Percentiles rank a stretch among this genome's conserved stretches.
These are phyloP conservation scores for Philaethria dido DNA, from an alignment of 2,888 invertebrate species.

Conservation along the genomic window DNA sequence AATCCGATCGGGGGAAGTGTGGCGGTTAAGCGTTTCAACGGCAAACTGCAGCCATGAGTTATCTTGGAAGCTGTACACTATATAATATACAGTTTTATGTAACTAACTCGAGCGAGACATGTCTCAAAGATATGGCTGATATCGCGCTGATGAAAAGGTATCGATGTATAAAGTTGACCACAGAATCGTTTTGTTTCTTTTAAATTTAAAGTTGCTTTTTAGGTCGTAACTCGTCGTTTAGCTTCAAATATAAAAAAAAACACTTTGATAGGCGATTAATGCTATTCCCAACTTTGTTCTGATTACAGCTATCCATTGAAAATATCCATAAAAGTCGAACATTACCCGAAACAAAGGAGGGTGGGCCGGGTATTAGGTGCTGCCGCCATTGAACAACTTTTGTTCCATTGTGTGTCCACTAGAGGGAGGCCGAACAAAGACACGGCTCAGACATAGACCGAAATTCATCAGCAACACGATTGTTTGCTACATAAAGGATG, in stretches of 20 bases:
- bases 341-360: slow-evolving; percentile 82
- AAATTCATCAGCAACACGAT: slow-evolving; percentile 84
- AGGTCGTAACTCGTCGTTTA: neutral
- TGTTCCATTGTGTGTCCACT: slow-evolving; percentile 83
- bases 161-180: neutral
- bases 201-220: neutral
- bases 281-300: slow-evolving; percentile 75
- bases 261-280: slow-evolving; percentile 50
- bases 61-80: slow-evolving; percentile 69
- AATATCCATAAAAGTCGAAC: slow-evolving; percentile 84
- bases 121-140: slow-evolving; percentile 24
- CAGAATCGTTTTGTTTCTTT: neutral
- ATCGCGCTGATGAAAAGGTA: neutral
- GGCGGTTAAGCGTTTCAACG: slow-evolving; percentile 76
- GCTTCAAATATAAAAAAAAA: slow-evolving; percentile 16
- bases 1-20: slow-evolving; percentile 81
- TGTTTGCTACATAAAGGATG: slow-evolving; percentile 83
- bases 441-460: slow-evolving; percentile 80
- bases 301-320: slow-evolving; percentile 83
- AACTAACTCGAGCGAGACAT: slow-evolving; percentile 50
- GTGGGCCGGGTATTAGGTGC: slow-evolving; percentile 82
- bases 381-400: slow-evolving; percentile 82
- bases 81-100: slow-evolving; percentile 48
- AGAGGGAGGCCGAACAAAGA: slow-evolving; percentile 79
- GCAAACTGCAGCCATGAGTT: slow-evolving; percentile 82